Evolutionary conservation across 2,113 vertebrate species (phyloP), one percentile per base, ranked within the genome.

Genomic region (Hyperoodon ampullatus): DNA sequence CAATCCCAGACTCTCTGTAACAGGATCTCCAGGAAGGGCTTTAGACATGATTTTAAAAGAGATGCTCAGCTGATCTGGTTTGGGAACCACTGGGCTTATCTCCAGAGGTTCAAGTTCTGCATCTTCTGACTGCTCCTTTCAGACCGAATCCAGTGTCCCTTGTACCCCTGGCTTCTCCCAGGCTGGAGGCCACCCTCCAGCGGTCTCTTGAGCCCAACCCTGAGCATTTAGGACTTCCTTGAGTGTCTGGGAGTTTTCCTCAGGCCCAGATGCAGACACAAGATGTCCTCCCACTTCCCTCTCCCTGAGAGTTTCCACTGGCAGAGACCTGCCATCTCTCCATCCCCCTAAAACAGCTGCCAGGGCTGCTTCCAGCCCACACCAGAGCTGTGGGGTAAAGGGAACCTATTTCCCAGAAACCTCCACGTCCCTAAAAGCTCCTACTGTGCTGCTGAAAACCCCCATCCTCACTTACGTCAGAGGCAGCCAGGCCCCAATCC

Each of bases 391-490:
- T 13, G 28, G 60, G 78, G 21, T 21, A 9, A 33, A 55, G 44
- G 47, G 24, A 88, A 58, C 53, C 71, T 83, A 30, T 71, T 91
- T 96, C 55, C 89, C 58, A 47, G 88, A 72, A 92, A 8, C 72
- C 61, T 55, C 50, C 86, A 35, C 12, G 8, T 82, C 66, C 81
- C 70, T 86, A 58, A 53, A 80, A 92, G 75, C 75, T 26, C 63
- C 86, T 78, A 33, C 24, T n/a, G 84, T 65, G 95, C 87, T 61
- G 84, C 96, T 24, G 26, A 88, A 88, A 90, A 78, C 78, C 75
- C 84, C 53, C 2, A 14, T 92, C 88, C 93, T 93, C 42, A 7
- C 92, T 88, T 58, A 42, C 58, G 83, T 96, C 95, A 95, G 86
- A 93, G 88, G 70, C 86, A 72, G 93, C 95, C 81, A 16, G 92